Percentiles rank a stretch among this genome's conserved stretches.
Evolutionary conservation across 2,113 vertebrate species (phyloP).

Genomic region (Eretmochelys imbricata): DNA sequence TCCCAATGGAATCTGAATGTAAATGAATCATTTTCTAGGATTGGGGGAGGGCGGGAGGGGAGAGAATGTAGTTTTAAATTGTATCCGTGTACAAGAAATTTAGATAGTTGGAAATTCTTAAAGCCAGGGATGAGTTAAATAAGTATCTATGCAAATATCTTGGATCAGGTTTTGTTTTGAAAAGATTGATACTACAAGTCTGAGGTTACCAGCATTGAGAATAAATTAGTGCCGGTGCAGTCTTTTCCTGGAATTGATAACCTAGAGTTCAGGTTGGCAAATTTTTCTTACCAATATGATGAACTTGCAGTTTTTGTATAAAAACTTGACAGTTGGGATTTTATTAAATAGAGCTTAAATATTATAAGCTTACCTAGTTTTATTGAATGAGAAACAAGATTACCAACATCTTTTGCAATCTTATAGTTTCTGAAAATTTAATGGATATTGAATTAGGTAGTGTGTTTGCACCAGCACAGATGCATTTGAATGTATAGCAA

Average conservation of each 20-base stretch:
- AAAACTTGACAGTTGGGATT: background rate
- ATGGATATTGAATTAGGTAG: background rate
- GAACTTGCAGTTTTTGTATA: background rate
- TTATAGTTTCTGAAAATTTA: fast-evolving
- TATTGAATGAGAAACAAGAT: background rate
- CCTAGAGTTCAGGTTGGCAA: background rate
- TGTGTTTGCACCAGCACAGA: background rate
- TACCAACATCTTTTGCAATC: fast-evolving
- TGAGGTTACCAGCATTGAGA: background rate
- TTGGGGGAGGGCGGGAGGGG: fast-evolving
- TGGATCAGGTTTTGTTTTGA: background rate
- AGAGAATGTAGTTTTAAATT: background rate
- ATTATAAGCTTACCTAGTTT: fast-evolving
- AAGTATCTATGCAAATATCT: slow-evolving; percentile 37
- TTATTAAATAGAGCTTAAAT: background rate
- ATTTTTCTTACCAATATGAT: background rate
- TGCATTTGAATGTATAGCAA: background rate
- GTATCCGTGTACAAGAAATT: background rate
- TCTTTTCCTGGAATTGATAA: background rate
- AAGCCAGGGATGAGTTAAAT: slow-evolving; percentile 16
- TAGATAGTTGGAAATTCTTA: background rate
- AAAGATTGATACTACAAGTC: background rate
- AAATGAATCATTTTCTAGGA: background rate
- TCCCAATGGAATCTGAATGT: background rate
- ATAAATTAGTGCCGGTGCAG: background rate